Evolutionary conservation across 1,140 invertebrate species (phyloP).

Genomic region (Drosophila nikananu): DNA sequence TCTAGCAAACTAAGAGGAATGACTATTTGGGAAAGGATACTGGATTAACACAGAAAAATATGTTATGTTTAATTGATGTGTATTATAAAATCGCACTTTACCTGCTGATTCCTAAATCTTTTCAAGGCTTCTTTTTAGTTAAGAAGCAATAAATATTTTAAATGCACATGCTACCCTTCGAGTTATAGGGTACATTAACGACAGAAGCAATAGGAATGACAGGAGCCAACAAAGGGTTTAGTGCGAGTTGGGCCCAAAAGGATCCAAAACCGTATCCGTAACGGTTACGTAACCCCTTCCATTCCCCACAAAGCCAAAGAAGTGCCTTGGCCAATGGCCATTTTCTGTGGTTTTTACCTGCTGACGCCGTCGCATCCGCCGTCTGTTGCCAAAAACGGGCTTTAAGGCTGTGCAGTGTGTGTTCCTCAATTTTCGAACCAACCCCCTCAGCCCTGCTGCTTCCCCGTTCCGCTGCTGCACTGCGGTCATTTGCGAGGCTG

Average conservation of each 20-base stretch:
- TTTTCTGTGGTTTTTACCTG: constrained; percentile 35
- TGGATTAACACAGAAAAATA: too few species aligned
- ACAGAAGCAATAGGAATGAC: constrained; percentile 33
- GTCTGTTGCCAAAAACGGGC: constrained; percentile 34
- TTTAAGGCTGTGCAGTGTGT: constrained; percentile 28
- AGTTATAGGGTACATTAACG: constrained; percentile 4
- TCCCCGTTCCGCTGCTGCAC: background rate
- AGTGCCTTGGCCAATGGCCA: constrained; percentile 39
- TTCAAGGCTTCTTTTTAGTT: too few species aligned
- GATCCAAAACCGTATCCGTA: constrained; percentile 9
- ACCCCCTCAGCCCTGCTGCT: background rate
- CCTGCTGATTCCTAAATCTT: too few species aligned
- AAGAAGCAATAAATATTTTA: too few species aligned
- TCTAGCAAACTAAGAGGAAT: background rate
- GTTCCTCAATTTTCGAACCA: constrained; percentile 5
- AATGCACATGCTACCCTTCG: too few species aligned
- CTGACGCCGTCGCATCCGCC: background rate
- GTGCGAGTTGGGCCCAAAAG: background rate
- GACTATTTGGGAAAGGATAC: too few species aligned
- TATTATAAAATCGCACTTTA: too few species aligned
- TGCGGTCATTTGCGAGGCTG: constrained; percentile 35
- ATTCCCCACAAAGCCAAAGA: constrained; percentile 40
- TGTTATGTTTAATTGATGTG: too few species aligned
- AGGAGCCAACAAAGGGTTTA: constrained; percentile 23
- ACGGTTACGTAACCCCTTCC: background rate